Conservation (phyloP, 2,113 vertebrate species). For the Cyrtonyx montezumae region DNA sequence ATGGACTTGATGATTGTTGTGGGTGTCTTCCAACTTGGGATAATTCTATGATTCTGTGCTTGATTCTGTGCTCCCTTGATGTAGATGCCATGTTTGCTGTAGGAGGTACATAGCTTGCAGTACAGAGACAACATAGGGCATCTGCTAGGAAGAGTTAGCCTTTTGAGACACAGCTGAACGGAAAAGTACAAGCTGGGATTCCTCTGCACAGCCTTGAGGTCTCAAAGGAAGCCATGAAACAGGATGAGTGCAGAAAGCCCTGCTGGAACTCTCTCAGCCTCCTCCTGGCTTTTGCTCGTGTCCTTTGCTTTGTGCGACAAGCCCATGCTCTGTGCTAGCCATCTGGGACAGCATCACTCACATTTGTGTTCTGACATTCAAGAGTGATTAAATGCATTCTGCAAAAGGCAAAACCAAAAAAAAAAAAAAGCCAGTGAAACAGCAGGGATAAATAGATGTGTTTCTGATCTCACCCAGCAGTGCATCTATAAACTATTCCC, state of each 20-base stretch:
- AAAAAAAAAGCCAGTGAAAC: slow-evolving; percentile 10
- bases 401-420: neutral
- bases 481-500: neutral
- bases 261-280: neutral
- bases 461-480: slow-evolving; percentile 35
- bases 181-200: neutral
- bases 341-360: neutral
- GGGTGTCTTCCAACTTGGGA: too few relatives aligned
- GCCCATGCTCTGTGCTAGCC: neutral
- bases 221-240: slow-evolving; percentile 1
- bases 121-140: neutral
- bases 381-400: slow-evolving; percentile 37
- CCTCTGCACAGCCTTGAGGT: neutral
- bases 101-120: neutral
- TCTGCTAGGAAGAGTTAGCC: neutral
- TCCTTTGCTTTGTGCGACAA: slow-evolving; percentile 35
- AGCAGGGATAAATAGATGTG: slow-evolving; percentile 22
- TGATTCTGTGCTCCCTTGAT: neutral
- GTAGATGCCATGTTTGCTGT: neutral
- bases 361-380: slow-evolving; percentile 14
- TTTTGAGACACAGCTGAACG: neutral
- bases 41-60: neutral
- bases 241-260: neutral
- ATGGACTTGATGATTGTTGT: neutral
- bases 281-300: neutral